phyloP scores from a whole-genome alignment of 1,140 invertebrate genomes.

The Trichomalopsis sarcophagae region DNA sequence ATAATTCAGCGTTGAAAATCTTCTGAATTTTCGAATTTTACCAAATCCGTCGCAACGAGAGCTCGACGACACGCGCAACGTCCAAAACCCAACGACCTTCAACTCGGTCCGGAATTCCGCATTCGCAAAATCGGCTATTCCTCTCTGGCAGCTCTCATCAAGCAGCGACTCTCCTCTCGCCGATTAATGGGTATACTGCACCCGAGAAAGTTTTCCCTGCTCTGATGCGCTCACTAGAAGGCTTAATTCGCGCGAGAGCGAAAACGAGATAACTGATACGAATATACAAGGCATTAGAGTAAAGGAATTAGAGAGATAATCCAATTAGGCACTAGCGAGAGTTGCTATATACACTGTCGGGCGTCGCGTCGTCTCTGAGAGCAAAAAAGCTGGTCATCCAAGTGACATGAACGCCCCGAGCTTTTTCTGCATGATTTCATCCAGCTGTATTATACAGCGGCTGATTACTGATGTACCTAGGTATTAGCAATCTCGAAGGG shows the following conservation, averaged over 20 bases:
- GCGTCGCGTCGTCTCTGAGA: background rate
- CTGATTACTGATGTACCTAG: background rate
- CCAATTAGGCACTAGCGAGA: background rate
- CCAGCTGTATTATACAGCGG: background rate
- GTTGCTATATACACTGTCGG: too few species aligned
- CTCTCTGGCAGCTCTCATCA: background rate
- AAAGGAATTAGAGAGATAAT: conserved; percentile 32
- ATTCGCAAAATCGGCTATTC: background rate
- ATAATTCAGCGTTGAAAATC: too few species aligned
- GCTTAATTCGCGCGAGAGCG: background rate
- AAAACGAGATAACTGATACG: conserved; percentile 34
- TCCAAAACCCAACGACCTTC: too few species aligned
- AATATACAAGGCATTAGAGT: conserved; percentile 24
- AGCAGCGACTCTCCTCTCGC: background rate
- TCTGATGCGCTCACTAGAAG: background rate
- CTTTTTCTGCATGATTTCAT: background rate
- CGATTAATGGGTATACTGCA: background rate
- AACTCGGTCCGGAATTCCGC: too few species aligned
- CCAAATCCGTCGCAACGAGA: too few species aligned
- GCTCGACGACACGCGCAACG: too few species aligned
- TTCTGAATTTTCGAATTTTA: too few species aligned
- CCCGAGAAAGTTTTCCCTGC: background rate
- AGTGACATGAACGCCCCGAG: background rate
- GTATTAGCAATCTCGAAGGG: background rate
- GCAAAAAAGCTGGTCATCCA: background rate